Base-by-base conservation (phyloP, 2,888 invertebrate genomes). In the Synanthedon vespiformis region DNA sequence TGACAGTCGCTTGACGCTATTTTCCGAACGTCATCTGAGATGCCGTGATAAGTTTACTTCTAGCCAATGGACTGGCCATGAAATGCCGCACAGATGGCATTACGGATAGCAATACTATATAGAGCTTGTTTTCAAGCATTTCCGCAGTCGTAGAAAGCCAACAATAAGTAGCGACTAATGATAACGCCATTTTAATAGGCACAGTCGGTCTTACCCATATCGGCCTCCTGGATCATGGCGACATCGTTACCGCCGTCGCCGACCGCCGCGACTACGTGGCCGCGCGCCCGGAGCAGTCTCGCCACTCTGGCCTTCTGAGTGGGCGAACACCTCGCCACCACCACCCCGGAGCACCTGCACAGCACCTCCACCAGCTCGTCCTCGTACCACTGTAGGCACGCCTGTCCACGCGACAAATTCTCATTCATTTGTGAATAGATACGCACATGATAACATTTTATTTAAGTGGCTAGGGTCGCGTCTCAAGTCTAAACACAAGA, bases 241-340 rank as follows among this genome's bases (percentile, higher is more conserved):
- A 98, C 98, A 75, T 98, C 98, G 75, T 98, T 98, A 48, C 98
- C 98, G 2, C 98, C 98, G 77, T 98, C 98, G 0, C 98, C 98
- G n/a, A 96, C 95, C 0, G 98, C 97, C 1, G 96, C 97, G 0
- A 96, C 97, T 0, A 96, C 93, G 55, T 89, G 89, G 0, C 61
- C 62, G 0, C 80, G 61, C 22, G 72, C 71, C 1, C 86, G 76
- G 66, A 88, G 57, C 61, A 87, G 67, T 2, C 72, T 62, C 65
- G 89, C 93, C 53, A 93, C 92, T 61, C 91, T 89, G 47, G 93
- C 95, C 80, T 97, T 97, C 80, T 97, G 97, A 12, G 96, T 92
- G 1, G 97, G 97, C 49, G 96, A 94, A 88, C 97, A 95, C 50
- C 97, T 90, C 63, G 97, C 96, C 65, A 97, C 96, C 6, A 97